Evolutionary conservation across 1,140 invertebrate species (phyloP).

Genomic region (Bombus pascuorum): DNA sequence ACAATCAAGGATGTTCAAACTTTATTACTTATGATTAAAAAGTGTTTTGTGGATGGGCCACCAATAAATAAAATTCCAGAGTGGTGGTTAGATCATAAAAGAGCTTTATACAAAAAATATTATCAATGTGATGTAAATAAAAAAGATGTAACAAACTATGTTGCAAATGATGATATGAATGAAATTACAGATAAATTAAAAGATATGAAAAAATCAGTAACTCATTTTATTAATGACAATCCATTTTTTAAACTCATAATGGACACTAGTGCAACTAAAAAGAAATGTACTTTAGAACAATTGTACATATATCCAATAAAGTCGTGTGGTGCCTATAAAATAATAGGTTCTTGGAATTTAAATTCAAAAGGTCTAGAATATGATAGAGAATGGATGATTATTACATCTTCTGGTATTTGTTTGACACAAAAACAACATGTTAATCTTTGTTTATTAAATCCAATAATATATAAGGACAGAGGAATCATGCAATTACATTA

Average conservation of each 20-base stretch:
- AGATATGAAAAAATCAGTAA: constrained; percentile 7
- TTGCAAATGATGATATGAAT: constrained; percentile 1
- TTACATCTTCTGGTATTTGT: constrained; percentile 89
- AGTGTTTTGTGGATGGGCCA: constrained; percentile 85
- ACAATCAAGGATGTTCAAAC: constrained; percentile 87
- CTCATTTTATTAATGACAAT: constrained; percentile 16
- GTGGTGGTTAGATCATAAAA: constrained; percentile 68
- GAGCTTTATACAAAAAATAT: constrained; percentile 52
- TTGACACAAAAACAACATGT: constrained; percentile 94
- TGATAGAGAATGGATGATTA: constrained; percentile 96
- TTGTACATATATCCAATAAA: constrained; percentile 97
- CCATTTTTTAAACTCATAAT: neutral
- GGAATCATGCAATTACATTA: constrained; percentile 86
- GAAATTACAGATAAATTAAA: constrained; percentile 14
- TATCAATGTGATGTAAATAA: neutral
- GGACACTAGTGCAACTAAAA: neutral
- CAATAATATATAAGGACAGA: constrained; percentile 86
- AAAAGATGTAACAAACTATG: neutral
- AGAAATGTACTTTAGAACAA: constrained; percentile 72
- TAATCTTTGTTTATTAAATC: constrained; percentile 91
- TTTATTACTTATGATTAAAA: constrained; percentile 88
- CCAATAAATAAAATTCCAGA: constrained; percentile 69
- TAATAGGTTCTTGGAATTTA: constrained; percentile 88
- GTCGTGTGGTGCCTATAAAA: constrained; percentile 92
- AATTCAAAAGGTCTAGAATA: constrained; percentile 90